Conservation (phyloP, 2,113 vertebrate species). For the Chlorodrepanis virens region DNA sequence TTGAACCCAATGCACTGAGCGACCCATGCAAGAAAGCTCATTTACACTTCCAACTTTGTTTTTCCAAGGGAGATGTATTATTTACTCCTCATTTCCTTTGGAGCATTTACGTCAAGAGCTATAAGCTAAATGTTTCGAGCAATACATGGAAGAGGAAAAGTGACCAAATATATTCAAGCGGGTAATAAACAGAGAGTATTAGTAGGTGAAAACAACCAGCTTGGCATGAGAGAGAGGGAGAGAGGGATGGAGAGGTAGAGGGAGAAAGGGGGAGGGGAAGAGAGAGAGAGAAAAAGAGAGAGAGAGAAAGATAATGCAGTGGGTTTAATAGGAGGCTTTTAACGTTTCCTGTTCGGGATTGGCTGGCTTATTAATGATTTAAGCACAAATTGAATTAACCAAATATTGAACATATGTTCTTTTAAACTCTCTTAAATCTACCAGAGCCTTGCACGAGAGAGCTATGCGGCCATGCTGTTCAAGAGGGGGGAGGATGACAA, state of each 20-base stretch:
- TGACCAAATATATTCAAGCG: background rate
- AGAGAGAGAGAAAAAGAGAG: background rate
- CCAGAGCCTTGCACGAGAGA: background rate
- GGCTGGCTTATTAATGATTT: conserved; percentile 64
- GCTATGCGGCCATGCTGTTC: background rate
- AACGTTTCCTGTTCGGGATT: conserved; percentile 1
- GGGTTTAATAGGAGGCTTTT: conserved; percentile 44
- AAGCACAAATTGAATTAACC: conserved; percentile 74
- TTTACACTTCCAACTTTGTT: conserved; percentile 40
- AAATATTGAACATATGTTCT: conserved; percentile 72
- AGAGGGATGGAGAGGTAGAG: background rate
- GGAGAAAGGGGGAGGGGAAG: background rate
- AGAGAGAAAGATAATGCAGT: background rate
- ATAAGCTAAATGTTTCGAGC: background rate
- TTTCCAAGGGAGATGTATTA: background rate
- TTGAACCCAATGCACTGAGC: background rate
- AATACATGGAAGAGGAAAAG: background rate
- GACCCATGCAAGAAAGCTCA: conserved; percentile 26
- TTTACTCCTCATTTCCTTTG: conserved; percentile 22
- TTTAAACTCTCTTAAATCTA: conserved; percentile 63
- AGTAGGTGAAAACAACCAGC: conserved; percentile 29
- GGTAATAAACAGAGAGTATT: background rate
- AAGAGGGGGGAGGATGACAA: conserved; percentile 7
- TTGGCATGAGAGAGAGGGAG: background rate
- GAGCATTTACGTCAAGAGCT: background rate